Evolutionary conservation across 2,797 vertebrate species (phyloP).

Genomic region (Oreortyx pictus): DNA sequence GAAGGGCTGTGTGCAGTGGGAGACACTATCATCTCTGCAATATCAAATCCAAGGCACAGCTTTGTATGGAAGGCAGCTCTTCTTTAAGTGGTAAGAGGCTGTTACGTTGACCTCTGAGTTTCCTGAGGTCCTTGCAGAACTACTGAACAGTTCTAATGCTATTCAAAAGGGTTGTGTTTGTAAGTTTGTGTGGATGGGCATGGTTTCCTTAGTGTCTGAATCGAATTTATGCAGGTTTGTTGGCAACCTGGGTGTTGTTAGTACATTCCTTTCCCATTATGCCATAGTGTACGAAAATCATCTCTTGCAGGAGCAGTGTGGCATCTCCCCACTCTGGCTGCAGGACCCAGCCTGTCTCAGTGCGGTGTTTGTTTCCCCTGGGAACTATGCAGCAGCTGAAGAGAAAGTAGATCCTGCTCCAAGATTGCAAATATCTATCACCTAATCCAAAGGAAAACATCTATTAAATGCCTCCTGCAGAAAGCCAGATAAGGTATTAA

Average conservation of each 20-base stretch:
- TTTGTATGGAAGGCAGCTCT: neutral
- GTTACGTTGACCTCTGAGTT: neutral
- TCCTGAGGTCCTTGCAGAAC: neutral
- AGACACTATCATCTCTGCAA: fast-evolving
- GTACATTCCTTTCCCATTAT: constrained; percentile 21
- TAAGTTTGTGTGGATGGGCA: neutral
- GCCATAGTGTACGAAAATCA: constrained; percentile 6
- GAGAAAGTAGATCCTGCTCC: neutral
- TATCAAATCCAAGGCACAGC: neutral
- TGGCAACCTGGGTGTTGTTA: constrained; percentile 9
- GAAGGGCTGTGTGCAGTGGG: fast-evolving
- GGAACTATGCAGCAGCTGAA: constrained; percentile 18
- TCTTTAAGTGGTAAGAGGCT: neutral
- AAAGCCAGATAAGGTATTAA: neutral
- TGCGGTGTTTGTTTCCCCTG: constrained; percentile 30
- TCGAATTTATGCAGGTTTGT: constrained; percentile 20
- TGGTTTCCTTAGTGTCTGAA: neutral
- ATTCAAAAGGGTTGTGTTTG: neutral
- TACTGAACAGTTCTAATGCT: neutral
- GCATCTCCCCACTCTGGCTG: neutral
- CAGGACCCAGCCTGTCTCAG: constrained; percentile 19
- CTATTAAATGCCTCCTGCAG: constrained; percentile 1
- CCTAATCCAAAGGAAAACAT: neutral
- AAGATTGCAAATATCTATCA: constrained; percentile 10
- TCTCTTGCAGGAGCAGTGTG: neutral